These are phyloP conservation scores for Bugulina stolonifera DNA, from an alignment of 2,888 invertebrate species.

Conservation along the genomic window DNA sequence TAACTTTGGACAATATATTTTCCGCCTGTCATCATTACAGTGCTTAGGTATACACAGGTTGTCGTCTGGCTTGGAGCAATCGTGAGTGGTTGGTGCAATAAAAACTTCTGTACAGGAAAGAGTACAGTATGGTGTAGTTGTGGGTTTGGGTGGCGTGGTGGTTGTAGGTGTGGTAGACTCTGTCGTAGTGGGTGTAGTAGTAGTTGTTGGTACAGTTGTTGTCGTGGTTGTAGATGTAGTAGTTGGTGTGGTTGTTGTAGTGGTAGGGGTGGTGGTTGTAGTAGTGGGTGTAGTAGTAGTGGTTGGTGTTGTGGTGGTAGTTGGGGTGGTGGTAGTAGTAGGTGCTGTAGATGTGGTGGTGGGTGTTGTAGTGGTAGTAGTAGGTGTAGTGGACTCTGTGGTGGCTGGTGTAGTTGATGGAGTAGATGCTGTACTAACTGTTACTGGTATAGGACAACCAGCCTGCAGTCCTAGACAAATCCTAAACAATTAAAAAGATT, in stretches of 20 bases:
- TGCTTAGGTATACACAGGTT: neutral
- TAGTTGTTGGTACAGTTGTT: neutral
- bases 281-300: slow-evolving; percentile 16
- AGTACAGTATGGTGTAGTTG: slow-evolving; percentile 22
- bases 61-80: slow-evolving; percentile 16
- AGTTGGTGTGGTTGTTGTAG: slow-evolving; percentile 22
- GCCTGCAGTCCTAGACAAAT: slow-evolving; percentile 6
- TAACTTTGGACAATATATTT: slow-evolving; percentile 5
- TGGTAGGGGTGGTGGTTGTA: slow-evolving; percentile 18
- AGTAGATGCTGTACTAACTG: neutral
- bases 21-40: neutral
- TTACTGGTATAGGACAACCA: neutral
- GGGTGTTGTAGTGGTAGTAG: neutral
- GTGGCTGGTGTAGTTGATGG: neutral
- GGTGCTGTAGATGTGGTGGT: slow-evolving; percentile 1
- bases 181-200: neutral
- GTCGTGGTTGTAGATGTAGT: slow-evolving; percentile 1
- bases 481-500: too few relatives aligned
- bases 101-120: slow-evolving; percentile 2
- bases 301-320: slow-evolving; percentile 23
- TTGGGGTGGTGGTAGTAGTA: neutral
- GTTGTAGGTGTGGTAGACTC: neutral
- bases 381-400: neutral
- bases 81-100: neutral
- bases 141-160: slow-evolving; percentile 5